Percentiles rank a stretch among this genome's conserved stretches.
These are phyloP conservation scores for Phaonia tiefii DNA, from an alignment of 2,888 invertebrate genomes.

Conservation along the genomic window DNA sequence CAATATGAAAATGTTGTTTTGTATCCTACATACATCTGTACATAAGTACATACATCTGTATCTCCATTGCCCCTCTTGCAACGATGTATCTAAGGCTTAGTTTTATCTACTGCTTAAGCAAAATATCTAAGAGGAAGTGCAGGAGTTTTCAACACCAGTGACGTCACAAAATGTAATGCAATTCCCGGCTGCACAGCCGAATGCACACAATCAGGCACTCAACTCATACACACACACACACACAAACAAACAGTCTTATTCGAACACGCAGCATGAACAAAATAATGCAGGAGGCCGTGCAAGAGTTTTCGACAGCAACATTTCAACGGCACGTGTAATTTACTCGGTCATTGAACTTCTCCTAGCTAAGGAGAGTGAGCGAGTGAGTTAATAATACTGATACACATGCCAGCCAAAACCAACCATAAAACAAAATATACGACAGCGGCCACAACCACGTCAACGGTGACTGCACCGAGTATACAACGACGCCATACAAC, in stretches of 20 bases:
- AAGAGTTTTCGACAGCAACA: conserved; percentile 74
- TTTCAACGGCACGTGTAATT: conserved; percentile 64
- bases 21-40: neutral
- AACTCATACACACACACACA: conserved; percentile 7
- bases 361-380: conserved; percentile 14
- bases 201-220: conserved; percentile 20
- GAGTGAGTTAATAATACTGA: neutral
- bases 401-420: conserved; percentile 58
- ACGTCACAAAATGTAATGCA: conserved; percentile 40
- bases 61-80: neutral
- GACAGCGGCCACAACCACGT: neutral
- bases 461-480: conserved; percentile 1
- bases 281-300: conserved; percentile 73
- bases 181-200: conserved; percentile 19
- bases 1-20: neutral
- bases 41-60: neutral
- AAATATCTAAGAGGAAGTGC: conserved; percentile 71
- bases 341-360: conserved; percentile 76
- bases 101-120: conserved; percentile 14
- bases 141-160: conserved; percentile 72
- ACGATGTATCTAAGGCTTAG: neutral
- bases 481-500: conserved; percentile 26
- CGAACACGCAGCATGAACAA: conserved; percentile 1
- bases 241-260: neutral
- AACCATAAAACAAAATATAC: conserved; percentile 39